Evolutionary conservation across 2,888 invertebrate genomes (phyloP).

Genomic region (Biston betularia): DNA sequence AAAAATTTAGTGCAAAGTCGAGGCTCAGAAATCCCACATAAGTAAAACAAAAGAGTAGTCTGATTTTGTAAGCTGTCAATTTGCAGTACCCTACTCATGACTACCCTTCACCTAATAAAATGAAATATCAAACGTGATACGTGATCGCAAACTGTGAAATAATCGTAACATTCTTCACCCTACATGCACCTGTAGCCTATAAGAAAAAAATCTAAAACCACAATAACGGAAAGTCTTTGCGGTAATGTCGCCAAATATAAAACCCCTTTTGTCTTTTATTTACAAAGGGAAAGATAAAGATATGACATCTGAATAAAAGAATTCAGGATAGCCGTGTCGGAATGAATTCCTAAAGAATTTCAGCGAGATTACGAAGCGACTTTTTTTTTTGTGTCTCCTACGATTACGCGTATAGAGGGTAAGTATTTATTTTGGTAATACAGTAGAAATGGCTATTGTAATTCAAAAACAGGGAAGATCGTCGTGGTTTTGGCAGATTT

Average conservation of each 20-base stretch:
- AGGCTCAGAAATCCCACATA: too few relatives aligned
- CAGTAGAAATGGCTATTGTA: background rate
- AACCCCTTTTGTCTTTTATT: constrained; percentile 62
- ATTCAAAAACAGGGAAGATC: background rate
- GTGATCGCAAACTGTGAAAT: constrained; percentile 4
- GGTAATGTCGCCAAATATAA: constrained; percentile 43
- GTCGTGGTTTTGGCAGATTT: background rate
- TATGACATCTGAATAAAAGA: constrained; percentile 62
- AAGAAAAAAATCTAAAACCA: constrained; percentile 43
- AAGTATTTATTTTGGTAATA: constrained; percentile 16
- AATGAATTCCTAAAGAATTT: constrained; percentile 46
- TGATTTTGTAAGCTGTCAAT: background rate
- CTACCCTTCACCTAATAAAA: background rate
- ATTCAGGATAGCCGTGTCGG: constrained; percentile 46
- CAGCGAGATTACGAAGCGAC: constrained; percentile 39
- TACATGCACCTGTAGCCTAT: constrained; percentile 16
- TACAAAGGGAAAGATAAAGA: constrained; percentile 61
- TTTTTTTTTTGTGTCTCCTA: constrained; percentile 23
- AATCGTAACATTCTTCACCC: constrained; percentile 6
- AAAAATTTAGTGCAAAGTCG: too few relatives aligned
- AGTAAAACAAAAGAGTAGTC: too few relatives aligned
- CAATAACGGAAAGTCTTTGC: constrained; percentile 41
- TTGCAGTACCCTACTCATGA: background rate
- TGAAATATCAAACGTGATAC: background rate
- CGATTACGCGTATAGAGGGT: constrained; percentile 2